These are phyloP conservation scores for Hyphantria cunea DNA, from an alignment of 1,140 invertebrate genomes.

Conservation along the genomic window DNA sequence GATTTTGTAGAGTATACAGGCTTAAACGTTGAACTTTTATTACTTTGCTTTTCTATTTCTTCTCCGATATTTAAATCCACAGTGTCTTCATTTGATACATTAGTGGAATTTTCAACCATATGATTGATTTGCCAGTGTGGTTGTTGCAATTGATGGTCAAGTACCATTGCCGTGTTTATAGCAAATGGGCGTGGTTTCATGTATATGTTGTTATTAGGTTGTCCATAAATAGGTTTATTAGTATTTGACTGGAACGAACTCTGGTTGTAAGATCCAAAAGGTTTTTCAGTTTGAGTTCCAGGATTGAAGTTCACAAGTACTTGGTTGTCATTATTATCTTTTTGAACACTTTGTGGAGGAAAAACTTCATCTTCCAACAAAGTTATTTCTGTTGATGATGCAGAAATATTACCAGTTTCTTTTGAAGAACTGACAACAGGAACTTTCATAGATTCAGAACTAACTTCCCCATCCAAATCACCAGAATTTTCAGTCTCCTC, in stretches of 20 bases:
- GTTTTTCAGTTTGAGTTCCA: constrained; percentile 79
- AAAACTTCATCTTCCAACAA: constrained; percentile 47
- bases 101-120: constrained; percentile 67
- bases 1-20: constrained; percentile 23
- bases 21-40: constrained; percentile 28
- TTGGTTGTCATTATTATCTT: constrained; percentile 32
- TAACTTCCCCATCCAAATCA: constrained; percentile 69
- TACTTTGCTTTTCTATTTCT: constrained; percentile 42
- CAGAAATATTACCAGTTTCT: constrained; percentile 42
- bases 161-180: constrained; percentile 53
- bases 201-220: constrained; percentile 37
- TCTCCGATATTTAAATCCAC: constrained; percentile 74
- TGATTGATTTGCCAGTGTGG: constrained; percentile 78
- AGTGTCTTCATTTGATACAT: constrained; percentile 70
- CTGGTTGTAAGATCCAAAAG: constrained; percentile 65
- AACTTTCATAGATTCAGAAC: constrained; percentile 75
- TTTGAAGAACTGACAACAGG: constrained; percentile 63
- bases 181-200: constrained; percentile 76
- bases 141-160: constrained; percentile 74
- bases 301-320: constrained; percentile 52
- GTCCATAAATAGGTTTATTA: constrained; percentile 58
- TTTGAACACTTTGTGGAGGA: constrained; percentile 17
- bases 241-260: constrained; percentile 57
- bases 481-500: constrained; percentile 52
- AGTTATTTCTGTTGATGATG: constrained; percentile 42